A percentile compares a stretch with the other conserved stretches of the same genome.
Evolutionary conservation across 1,140 invertebrate genomes (phyloP).

Genomic region (Drosophila sechellia): DNA sequence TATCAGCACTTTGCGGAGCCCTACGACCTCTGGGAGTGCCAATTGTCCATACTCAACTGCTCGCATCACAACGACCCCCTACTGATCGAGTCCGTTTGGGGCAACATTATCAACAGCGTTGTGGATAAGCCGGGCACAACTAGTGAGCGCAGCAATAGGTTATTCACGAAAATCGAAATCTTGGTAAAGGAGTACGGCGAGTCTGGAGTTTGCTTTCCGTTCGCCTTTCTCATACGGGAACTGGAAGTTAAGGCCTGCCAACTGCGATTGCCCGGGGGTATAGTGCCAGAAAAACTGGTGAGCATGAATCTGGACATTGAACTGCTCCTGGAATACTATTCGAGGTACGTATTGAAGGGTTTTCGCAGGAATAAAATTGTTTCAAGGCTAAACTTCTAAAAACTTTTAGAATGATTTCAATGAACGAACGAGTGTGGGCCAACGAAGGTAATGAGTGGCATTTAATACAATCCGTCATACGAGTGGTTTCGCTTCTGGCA

Average conservation of each 20-base stretch:
- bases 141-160: slow-evolving; percentile 88
- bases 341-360: slow-evolving; percentile 85
- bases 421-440: slow-evolving; percentile 91
- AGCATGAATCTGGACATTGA: slow-evolving; percentile 90
- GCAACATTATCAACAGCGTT: slow-evolving; percentile 89
- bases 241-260: slow-evolving; percentile 90
- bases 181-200: slow-evolving; percentile 90
- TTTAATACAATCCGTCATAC: slow-evolving; percentile 88
- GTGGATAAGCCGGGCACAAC: slow-evolving; percentile 85
- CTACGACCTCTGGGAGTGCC: slow-evolving; percentile 93
- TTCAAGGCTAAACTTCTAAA: not conserved
- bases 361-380: not conserved
- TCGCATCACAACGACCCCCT: slow-evolving; percentile 92
- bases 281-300: slow-evolving; percentile 89
- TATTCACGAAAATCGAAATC: slow-evolving; percentile 90
- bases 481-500: slow-evolving; percentile 87
- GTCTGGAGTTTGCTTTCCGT: slow-evolving; percentile 90
- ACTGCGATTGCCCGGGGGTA: slow-evolving; percentile 87
- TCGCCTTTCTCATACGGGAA: slow-evolving; percentile 91
- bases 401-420: slow-evolving; percentile 87
- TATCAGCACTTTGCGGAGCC: slow-evolving; percentile 94
- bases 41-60: slow-evolving; percentile 93
- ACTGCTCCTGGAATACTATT: slow-evolving; percentile 90
- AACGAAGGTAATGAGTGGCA: slow-evolving; percentile 92
- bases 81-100: slow-evolving; percentile 92